Percentiles rank a stretch among this genome's conserved stretches.
Evolutionary conservation across 2,113 vertebrate species (phyloP).

Genomic region (Cyrtonyx montezumae): DNA sequence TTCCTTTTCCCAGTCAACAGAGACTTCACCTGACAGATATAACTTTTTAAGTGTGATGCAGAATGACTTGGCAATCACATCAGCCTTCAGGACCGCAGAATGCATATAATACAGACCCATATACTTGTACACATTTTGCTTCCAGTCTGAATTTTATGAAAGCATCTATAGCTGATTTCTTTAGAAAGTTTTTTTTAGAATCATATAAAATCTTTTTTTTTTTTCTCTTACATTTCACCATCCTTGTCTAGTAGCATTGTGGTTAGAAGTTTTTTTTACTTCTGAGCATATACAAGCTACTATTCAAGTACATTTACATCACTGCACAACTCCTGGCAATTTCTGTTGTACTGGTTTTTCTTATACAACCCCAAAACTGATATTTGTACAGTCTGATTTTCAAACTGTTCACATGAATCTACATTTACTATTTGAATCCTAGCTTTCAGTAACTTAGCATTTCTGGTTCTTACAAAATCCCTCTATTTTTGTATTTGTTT

Average conservation of each 20-base stretch:
- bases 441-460: neutral
- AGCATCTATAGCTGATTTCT: neutral
- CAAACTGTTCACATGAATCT: accelerated
- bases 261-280: neutral
- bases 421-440: neutral
- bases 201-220: neutral
- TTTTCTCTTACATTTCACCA: neutral
- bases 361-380: neutral
- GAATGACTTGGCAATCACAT: no score
- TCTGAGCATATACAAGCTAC: neutral
- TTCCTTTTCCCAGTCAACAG: no score
- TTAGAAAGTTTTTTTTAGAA: neutral
- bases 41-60: no score
- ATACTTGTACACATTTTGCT: neutral
- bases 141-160: neutral
- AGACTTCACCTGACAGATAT: no score
- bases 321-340: neutral
- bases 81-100: no score
- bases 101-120: no score
- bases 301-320: neutral
- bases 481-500: neutral
- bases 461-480: neutral
- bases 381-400: neutral
- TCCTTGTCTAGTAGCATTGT: neutral
- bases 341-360: neutral